Evolutionary conservation across 92 coral and sea anemone species (phyloP).

Genomic region (Parazoanthus swiftii): DNA sequence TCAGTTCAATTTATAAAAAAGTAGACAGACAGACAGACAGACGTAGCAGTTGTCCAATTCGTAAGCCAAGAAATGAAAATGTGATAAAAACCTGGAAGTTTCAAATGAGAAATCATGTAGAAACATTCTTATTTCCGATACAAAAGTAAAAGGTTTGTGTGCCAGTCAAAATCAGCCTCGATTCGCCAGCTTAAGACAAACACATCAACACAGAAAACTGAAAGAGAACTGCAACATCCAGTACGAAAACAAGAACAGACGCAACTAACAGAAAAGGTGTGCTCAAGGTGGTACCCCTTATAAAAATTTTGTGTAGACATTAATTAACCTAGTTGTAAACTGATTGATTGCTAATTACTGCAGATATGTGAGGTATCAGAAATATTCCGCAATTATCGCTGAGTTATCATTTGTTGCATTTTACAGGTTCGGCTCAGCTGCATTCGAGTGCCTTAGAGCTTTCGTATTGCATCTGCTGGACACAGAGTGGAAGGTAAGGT

Average conservation of each 20-base stretch:
- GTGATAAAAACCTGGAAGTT: no score
- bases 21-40: not conserved
- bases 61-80: no score
- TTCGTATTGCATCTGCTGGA: constrained; percentile 91
- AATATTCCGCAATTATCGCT: not conserved
- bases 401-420: not conserved
- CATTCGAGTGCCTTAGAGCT: constrained; percentile 89
- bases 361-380: not conserved
- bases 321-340: not conserved
- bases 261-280: not conserved
- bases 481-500: constrained; percentile 93
- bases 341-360: not conserved
- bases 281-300: not conserved
- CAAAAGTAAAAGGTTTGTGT: no score
- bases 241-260: not conserved
- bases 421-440: constrained; percentile 78
- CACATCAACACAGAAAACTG: no score
- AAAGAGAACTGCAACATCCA: no score
- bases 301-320: not conserved
- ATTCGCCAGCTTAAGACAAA: no score
- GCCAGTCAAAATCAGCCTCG: no score
- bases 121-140: no score
- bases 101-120: no score
- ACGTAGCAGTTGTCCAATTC: no score
- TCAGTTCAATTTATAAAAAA: not conserved